These are phyloP conservation scores for Eleutherodactylus coqui DNA, from an alignment of 2,797 vertebrate genomes.

Conservation along the genomic window DNA sequence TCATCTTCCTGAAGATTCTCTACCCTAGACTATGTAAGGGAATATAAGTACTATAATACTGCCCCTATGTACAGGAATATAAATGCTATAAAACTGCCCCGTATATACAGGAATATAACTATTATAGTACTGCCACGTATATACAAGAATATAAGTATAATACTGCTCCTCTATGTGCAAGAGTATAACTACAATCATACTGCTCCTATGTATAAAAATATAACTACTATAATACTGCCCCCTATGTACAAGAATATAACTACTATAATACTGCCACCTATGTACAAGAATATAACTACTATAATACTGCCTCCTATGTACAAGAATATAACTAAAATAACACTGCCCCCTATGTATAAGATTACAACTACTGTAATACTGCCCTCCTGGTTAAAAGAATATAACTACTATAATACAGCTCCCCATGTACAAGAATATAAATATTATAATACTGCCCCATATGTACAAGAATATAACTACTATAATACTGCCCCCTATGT, in stretches of 20 bases:
- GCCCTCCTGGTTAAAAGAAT: not conserved
- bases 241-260: not conserved
- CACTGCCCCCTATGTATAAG: not conserved
- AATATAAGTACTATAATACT: not conserved
- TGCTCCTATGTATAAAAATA: not conserved
- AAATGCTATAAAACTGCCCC: not conserved
- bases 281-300: conserved; percentile 7
- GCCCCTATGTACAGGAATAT: not conserved
- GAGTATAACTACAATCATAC: conserved; percentile 21
- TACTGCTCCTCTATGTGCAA: not conserved
- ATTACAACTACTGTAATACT: not conserved
- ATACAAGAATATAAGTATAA: not conserved
- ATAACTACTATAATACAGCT: not conserved
- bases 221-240: conserved; percentile 3
- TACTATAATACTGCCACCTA: not conserved
- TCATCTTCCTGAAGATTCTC: not conserved
- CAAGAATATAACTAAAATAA: not conserved
- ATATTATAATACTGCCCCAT: not conserved
- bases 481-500: not conserved
- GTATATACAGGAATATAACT: not conserved
- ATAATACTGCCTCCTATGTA: not conserved
- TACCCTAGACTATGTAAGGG: not conserved
- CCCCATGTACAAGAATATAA: conserved; percentile 3
- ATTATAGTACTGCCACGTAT: not conserved
- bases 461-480: conserved; percentile 14